phyloP scores from a whole-genome alignment of 2,888 invertebrate species.

The Leptinotarsa rubiginosa region DNA sequence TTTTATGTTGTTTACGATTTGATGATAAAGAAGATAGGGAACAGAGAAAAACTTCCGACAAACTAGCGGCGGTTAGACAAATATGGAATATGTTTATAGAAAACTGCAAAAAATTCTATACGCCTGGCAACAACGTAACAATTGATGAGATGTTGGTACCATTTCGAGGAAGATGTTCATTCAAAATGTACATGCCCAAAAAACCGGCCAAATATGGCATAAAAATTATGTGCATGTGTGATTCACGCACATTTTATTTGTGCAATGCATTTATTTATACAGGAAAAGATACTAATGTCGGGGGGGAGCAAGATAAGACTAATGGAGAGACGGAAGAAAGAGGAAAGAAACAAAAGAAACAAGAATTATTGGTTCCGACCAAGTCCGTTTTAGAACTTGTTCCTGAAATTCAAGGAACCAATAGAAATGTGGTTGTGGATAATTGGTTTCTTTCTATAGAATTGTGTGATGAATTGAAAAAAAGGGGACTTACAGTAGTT shows the following conservation, averaged over 20 bases:
- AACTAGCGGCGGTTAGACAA: conserved; percentile 5
- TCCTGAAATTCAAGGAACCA: neutral
- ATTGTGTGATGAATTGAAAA: neutral
- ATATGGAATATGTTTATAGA: conserved; percentile 1
- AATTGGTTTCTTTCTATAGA: neutral
- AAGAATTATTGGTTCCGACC: neutral
- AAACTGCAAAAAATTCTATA: conserved; percentile 5
- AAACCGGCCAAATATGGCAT: conserved; percentile 5
- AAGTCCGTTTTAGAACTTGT: neutral
- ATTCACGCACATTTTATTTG: conserved; percentile 12
- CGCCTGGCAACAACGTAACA: conserved; percentile 24
- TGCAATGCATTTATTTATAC: conserved; percentile 3
- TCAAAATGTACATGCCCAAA: conserved; percentile 12
- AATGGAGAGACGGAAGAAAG: neutral
- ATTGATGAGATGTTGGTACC: conserved; percentile 9
- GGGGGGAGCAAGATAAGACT: neutral
- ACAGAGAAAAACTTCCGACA: conserved; percentile 6
- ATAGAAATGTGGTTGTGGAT: conserved; percentile 4
- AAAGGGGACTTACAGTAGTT: conserved; percentile 30
- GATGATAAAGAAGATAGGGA: neutral
- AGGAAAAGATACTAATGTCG: conserved; percentile 4
- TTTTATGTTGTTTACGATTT: neutral
- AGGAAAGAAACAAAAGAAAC: neutral
- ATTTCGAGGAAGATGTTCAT: conserved; percentile 12
- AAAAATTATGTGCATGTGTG: conserved; percentile 5